Evolutionary conservation across 2,113 vertebrate species (phyloP), one percentile per base, ranked within the genome.

Genomic region (Potamarius usumacintae): DNA sequence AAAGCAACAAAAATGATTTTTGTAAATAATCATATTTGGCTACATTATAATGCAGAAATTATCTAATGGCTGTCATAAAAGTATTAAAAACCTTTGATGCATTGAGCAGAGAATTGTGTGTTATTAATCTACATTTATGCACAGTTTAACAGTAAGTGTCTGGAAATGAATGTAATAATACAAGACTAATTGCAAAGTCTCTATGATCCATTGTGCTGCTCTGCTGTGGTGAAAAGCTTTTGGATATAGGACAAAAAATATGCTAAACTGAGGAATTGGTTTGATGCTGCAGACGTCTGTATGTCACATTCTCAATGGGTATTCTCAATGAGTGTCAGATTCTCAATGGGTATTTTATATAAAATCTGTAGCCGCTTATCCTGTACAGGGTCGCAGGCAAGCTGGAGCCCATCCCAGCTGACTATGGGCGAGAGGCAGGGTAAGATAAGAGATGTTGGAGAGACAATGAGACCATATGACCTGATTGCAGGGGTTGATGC

Each of bases 101-200:
- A 22, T 58, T 63, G n/a, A 81, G 83, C 78, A 86, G 82, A 83
- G 60, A 78, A 88, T 79, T 55, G 57, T 65, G 27, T 55, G 42
- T 85, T 79, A 88, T 86, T 71, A 78, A 88, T 81, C 53, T 82
- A 83, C 79, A 88, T 90, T 88, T 83, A 72, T 69, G 65, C 86
- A 83, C 78, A 90, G 79, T 85, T 90, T 58, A 82, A 83, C 79
- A 88, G 62, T 87, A 82, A 85, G 86, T 52, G 57, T 65, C 83
- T 63, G 53, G 42, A 78, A 90, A 88, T 85, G 8, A 72, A 30
- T 30, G 63, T 76, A 87, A 89, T 89, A 87, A 85, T 82, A 90
- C 25, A 18, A 76, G 60, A 87, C 55, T 58, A 60, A 88, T 63
- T 71, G 55, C 83, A 53, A 52, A 62, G 79, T 71, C 78, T 72